Evolutionary conservation across 2,888 invertebrate species (phyloP), one percentile per base, ranked within the genome.

Genomic region (Pherbina coryleti): DNA sequence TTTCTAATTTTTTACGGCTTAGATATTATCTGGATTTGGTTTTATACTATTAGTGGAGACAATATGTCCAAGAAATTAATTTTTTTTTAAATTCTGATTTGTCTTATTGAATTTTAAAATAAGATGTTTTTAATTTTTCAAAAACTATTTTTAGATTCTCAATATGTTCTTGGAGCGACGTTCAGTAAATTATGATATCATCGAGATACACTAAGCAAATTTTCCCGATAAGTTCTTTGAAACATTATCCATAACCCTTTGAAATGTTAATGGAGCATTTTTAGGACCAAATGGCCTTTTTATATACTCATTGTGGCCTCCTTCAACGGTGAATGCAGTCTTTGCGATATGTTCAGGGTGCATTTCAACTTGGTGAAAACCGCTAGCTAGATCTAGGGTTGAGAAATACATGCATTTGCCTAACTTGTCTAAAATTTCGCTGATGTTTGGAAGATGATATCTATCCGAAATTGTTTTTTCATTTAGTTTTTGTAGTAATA

Each of bases 11-110:
- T 79, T 69, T 55, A 78, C 22, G 17, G 83, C 82, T 51, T 80
- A 62, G 5, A 85, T 84, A 81, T 88, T 87, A 0, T 82, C 80
- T 0, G 86, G 85, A 71, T 87, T 85, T 8, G 87, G 86, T 75
- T 81, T 85, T 14, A 86, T 82, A 9, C 85, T 85, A 1, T 87
- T 83, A 1, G 84, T 79, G 5, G 87, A 84, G 9, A 89, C 81
- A 5, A 88, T 76, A 72, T 86, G 87, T 5, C 88, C 86, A 19
- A 88, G 72, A 77, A 83, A 88, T 19, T 80, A 79, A 0, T 85
- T 81, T 81, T 84, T 81, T 71, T 82, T 83, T 7, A 69, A 85
- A 85, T 78, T 85, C 80, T 3, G 78, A 82, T 76, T 85, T 85
- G 31, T 84, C 83, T 84, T 84, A 2, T 81, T 81, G 19, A 83